A percentile compares a stretch with the other conserved stretches of the same genome.
These are phyloP conservation scores for Spilosoma lubricipeda DNA, from an alignment of 2,888 invertebrate species.

Conservation along the genomic window DNA sequence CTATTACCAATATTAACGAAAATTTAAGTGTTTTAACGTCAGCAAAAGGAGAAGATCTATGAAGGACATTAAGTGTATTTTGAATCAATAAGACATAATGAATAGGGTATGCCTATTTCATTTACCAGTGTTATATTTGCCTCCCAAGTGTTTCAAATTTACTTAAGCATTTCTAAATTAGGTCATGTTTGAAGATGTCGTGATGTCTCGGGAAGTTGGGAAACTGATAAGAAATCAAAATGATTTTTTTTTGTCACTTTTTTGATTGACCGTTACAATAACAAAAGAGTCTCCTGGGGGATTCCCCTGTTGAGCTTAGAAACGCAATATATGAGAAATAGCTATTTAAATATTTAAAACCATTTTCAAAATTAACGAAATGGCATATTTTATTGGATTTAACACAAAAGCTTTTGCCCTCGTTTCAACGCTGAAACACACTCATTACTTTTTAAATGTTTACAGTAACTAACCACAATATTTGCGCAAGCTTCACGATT, in stretches of 20 bases:
- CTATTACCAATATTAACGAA: background rate
- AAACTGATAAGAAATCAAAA: background rate
- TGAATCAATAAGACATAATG: too few species aligned
- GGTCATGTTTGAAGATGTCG: background rate
- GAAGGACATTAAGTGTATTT: background rate
- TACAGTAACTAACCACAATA: slow-evolving; percentile 31
- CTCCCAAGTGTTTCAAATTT: background rate
- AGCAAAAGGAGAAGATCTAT: background rate
- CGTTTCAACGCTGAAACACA: slow-evolving; percentile 32
- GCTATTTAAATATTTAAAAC: slow-evolving; percentile 9
- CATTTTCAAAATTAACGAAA: slow-evolving; percentile 30
- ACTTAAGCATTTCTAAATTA: background rate
- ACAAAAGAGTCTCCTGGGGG: background rate
- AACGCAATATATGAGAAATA: background rate
- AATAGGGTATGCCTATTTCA: too few species aligned
- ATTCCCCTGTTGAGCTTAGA: background rate
- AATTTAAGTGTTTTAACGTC: background rate
- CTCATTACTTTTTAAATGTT: slow-evolving; percentile 30
- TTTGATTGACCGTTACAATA: background rate
- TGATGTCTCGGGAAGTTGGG: background rate
- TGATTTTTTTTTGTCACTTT: background rate
- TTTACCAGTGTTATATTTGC: background rate
- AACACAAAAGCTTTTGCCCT: slow-evolving; percentile 45
- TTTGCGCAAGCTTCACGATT: slow-evolving; percentile 30
- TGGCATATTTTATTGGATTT: slow-evolving; percentile 28